Conservation (phyloP, 1,140 invertebrate genomes). For the Megalopta genalis region DNA sequence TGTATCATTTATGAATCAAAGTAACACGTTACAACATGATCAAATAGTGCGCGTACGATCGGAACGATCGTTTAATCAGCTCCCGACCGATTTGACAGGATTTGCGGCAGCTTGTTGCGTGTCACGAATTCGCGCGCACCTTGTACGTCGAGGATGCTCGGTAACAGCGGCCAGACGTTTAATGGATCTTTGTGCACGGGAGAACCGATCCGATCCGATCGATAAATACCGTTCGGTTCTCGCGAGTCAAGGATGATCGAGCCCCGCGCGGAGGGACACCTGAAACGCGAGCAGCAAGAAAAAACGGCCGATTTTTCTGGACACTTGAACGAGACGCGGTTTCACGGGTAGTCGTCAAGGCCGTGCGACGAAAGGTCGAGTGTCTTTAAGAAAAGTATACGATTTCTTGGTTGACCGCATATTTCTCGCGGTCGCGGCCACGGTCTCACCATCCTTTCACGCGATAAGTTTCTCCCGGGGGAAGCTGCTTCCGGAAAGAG, state of each 20-base stretch:
- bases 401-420: slow-evolving; percentile 49
- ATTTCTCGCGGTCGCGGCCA: slow-evolving; percentile 31
- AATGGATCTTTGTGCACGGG: background rate
- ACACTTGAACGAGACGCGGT: slow-evolving; percentile 29
- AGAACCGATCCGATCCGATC: background rate
- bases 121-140: too few relatives aligned
- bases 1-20: too few relatives aligned
- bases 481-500: slow-evolving; percentile 36
- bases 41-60: too few relatives aligned
- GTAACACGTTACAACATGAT: too few relatives aligned
- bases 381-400: slow-evolving; percentile 34
- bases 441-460: slow-evolving; percentile 20
- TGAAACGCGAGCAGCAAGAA: background rate
- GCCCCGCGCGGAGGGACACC: background rate
- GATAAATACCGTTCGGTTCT: slow-evolving; percentile 10
- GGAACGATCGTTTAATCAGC: too few relatives aligned
- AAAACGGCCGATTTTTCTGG: slow-evolving; percentile 13
- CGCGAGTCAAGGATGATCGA: slow-evolving; percentile 3
- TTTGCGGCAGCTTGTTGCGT: too few relatives aligned
- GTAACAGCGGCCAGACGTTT: too few relatives aligned
- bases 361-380: slow-evolving; percentile 30
- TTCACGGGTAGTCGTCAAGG: slow-evolving; percentile 29
- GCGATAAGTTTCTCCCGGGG: slow-evolving; percentile 31
- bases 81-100: too few relatives aligned
- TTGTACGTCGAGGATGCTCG: too few relatives aligned